Evolutionary conservation across 92 coral and sea anemone species (phyloP).

Genomic region (Zoanthus gigantus): DNA sequence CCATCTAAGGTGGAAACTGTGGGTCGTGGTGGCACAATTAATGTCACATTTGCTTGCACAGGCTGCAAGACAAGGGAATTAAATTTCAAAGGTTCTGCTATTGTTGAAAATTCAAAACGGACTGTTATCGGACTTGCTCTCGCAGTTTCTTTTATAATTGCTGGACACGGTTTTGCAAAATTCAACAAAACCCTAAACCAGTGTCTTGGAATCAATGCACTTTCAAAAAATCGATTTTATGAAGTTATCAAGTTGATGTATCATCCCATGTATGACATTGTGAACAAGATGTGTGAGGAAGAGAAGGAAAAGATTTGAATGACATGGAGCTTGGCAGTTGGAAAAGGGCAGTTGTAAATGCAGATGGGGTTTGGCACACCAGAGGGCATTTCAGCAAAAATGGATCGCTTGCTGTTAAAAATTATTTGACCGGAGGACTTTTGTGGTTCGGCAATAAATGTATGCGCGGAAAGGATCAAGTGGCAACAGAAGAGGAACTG

Average conservation of each 20-base stretch:
- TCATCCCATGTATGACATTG: constrained; percentile 24
- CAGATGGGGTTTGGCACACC: constrained; percentile 49
- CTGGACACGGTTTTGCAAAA: neutral
- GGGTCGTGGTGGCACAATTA: too few species aligned
- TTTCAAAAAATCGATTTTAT: constrained; percentile 3
- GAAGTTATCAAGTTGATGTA: neutral
- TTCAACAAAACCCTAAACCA: neutral
- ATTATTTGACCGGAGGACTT: constrained; percentile 25
- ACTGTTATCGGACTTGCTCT: too few species aligned
- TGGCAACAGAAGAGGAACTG: constrained; percentile 50
- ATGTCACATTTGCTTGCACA: too few species aligned
- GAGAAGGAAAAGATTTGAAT: constrained; percentile 11
- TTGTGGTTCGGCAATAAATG: constrained; percentile 44
- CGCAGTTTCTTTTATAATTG: neutral
- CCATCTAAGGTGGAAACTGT: too few species aligned
- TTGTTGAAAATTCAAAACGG: too few species aligned
- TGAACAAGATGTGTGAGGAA: constrained; percentile 21
- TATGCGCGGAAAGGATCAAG: constrained; percentile 8
- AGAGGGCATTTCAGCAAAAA: constrained; percentile 35
- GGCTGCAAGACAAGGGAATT: too few species aligned
- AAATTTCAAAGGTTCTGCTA: too few species aligned
- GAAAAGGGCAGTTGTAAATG: constrained; percentile 33
- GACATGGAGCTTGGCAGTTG: constrained; percentile 27
- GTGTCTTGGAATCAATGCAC: neutral
- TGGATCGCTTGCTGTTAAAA: constrained; percentile 25